Evolutionary conservation across 2,113 vertebrate species (phyloP), one percentile per base, ranked within the genome.

Genomic region (Uria aalge): DNA sequence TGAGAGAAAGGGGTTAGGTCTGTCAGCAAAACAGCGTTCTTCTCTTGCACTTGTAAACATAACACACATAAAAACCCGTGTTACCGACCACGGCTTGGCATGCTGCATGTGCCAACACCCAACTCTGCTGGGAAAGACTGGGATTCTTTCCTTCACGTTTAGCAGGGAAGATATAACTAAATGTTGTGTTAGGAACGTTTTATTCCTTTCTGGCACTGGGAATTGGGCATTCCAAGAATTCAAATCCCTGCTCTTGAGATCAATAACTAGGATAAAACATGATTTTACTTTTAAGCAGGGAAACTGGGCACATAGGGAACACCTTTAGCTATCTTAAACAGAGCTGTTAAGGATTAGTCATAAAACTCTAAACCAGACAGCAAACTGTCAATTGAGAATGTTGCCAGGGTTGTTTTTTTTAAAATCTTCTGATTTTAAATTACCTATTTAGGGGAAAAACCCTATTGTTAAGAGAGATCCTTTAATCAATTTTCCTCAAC

Each of bases 61-160:
- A 69, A 72, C 34, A 47, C 1, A 53, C 1, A 8, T 15, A 78
- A 66, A 60, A 75, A 53, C 24, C 48, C 0, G 0, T 10, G 24
- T 30, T 29, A 53, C 0, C 0, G 45, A 48, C 57, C 26, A 26
- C 0, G 1, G 45, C 69, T 88, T 18, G 5, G 16, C 36, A 48
- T 0, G 0, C 55, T 45, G 59, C 45, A 26, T 0, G 12, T 11
- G 3, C 20, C n/a, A 77, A 69, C 85, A 40, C 34, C 12, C 60
- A 83, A 12, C 30, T 82, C 43, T 79, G 36, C 34, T 47, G 47
- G 47, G 30, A 26, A 66, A 59, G 22, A 73, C 45, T 52, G 40
- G 43, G 17, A 64, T 64, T 34, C 38, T 38, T 83, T 40, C 72
- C 68, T 52, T 92, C 43, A 56, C n/a, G 22, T 63, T 67, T 36